Evolutionary conservation across 2,113 vertebrate genomes (phyloP).

Genomic region (Phoenicopterus ruber): DNA sequence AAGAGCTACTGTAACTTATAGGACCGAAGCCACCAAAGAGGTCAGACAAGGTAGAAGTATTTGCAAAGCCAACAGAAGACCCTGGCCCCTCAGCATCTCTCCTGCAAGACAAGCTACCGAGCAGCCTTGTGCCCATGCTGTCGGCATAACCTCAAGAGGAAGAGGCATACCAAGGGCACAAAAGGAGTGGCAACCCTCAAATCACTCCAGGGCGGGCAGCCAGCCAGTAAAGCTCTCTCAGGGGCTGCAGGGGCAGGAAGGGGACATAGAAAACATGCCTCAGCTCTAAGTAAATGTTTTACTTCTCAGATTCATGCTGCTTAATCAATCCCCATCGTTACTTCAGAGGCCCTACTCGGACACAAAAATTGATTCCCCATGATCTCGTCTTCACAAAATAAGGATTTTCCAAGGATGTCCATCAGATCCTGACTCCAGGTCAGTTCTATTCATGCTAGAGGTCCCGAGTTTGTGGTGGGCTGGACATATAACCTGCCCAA

Average conservation of each 20-base stretch:
- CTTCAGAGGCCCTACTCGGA: neutral
- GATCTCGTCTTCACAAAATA: neutral
- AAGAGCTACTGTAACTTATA: neutral
- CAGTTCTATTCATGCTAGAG: neutral
- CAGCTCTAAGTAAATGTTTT: neutral
- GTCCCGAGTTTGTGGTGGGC: neutral
- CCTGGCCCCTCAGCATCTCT: neutral
- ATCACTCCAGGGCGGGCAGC: rapidly evolving
- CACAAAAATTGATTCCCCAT: neutral
- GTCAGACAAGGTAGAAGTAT: neutral
- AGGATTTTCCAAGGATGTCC: neutral
- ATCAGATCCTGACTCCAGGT: neutral
- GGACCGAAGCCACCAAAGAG: neutral
- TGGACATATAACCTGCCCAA: neutral
- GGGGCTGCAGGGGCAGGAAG: neutral
- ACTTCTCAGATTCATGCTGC: neutral
- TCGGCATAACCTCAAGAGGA: rapidly evolving
- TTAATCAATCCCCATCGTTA: neutral
- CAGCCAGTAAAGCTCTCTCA: neutral
- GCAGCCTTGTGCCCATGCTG: neutral
- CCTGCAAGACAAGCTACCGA: neutral
- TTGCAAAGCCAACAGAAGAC: neutral
- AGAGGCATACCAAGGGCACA: neutral
- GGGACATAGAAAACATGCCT: neutral
- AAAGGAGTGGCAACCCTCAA: neutral